Evolutionary conservation across 2,113 vertebrate genomes (phyloP).

Genomic region (Pteropus alecto): DNA sequence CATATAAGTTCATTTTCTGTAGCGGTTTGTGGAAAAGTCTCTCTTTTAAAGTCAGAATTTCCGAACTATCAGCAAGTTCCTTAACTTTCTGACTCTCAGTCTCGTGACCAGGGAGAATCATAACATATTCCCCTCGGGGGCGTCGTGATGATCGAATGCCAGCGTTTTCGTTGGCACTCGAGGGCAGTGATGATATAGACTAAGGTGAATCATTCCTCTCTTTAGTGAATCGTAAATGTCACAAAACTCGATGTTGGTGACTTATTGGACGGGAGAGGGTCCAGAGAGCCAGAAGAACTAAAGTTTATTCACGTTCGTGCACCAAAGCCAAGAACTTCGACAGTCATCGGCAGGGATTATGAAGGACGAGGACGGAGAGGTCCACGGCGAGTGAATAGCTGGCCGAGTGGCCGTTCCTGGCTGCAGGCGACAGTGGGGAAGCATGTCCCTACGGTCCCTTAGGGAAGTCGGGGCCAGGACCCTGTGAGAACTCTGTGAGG

Average conservation of each 20-base stretch:
- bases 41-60: background rate
- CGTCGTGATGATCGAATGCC: background rate
- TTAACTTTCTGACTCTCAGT: background rate
- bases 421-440: background rate
- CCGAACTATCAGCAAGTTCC: background rate
- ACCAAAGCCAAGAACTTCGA: background rate
- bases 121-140: background rate
- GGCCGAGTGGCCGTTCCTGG: background rate
- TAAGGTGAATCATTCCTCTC: background rate
- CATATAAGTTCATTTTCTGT: background rate
- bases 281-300: background rate
- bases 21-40: background rate
- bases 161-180: background rate
- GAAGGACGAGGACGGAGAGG: background rate
- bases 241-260: background rate
- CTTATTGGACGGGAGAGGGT: background rate
- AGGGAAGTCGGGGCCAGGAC: conserved; percentile 34
- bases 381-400: background rate
- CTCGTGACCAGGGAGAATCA: background rate
- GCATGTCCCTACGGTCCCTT: background rate
- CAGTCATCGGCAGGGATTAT: background rate
- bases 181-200: background rate
- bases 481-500: background rate
- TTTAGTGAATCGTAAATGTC: background rate
- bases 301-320: background rate